Evolutionary conservation across 2,888 invertebrate species (phyloP).

Genomic region (Xanthorhoe spadicearia): DNA sequence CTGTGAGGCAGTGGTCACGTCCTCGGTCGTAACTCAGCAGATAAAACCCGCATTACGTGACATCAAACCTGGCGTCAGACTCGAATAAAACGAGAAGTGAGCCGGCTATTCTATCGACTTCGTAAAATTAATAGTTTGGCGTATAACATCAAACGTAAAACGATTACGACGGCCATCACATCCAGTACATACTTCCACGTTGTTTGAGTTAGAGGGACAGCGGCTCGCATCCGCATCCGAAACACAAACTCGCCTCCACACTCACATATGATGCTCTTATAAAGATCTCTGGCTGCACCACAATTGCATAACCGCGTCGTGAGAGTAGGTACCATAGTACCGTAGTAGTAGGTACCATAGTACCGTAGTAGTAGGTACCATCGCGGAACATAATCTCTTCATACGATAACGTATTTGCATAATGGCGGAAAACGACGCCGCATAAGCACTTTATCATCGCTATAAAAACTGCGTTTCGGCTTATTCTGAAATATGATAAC

Average conservation of each 20-base stretch:
- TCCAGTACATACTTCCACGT: constrained; percentile 11
- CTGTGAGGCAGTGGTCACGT: constrained; percentile 3
- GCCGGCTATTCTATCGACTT: constrained; percentile 23
- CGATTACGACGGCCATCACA: constrained; percentile 27
- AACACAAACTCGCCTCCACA: not conserved
- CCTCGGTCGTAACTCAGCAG: constrained; percentile 3
- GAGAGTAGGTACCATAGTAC: too few relatives aligned
- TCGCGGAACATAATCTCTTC: constrained; percentile 26
- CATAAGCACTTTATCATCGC: constrained; percentile 19
- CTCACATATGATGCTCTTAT: too few relatives aligned
- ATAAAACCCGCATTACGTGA: constrained; percentile 15
- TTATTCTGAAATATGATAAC: constrained; percentile 12
- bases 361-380: not conserved
- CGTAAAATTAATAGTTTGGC: constrained; percentile 37
- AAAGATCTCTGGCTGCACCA: not conserved
- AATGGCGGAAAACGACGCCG: constrained; percentile 24
- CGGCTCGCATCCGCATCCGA: not conserved
- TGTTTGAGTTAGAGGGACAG: constrained; percentile 4
- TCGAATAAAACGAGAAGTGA: constrained; percentile 27
- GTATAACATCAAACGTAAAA: constrained; percentile 29
- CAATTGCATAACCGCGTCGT: not conserved
- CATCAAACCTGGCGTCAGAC: constrained; percentile 25
- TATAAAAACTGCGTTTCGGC: constrained; percentile 14
- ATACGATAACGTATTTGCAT: constrained; percentile 33
- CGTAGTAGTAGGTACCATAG: too few relatives aligned